Conservation (phyloP, 2,888 invertebrate species). For the Lampropteryx suffumata region DNA sequence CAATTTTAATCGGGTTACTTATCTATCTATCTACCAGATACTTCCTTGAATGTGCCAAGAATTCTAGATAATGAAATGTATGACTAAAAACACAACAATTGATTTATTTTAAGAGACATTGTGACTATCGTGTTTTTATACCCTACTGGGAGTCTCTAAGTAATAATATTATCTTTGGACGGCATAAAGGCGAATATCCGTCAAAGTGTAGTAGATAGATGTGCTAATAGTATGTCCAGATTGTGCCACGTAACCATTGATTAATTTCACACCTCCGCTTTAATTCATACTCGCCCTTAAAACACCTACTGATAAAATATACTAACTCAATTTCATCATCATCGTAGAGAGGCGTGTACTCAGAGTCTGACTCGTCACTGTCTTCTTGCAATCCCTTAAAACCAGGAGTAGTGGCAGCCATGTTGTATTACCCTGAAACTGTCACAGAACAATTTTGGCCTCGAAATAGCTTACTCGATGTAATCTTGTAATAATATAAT, state of each 20-base stretch:
- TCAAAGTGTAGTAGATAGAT: too few relatives aligned
- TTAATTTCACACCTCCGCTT: too few relatives aligned
- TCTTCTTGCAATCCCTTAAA: constrained; percentile 58
- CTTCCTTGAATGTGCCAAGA: constrained; percentile 11
- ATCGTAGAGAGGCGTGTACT: constrained; percentile 65
- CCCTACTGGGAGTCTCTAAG: too few relatives aligned
- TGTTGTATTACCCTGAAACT: constrained; percentile 36
- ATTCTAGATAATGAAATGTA: constrained; percentile 1
- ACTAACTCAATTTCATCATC: constrained; percentile 73
- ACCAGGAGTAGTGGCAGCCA: constrained; percentile 58
- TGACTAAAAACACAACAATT: background rate
- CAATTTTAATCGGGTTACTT: constrained; percentile 15
- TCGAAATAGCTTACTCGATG: too few relatives aligned
- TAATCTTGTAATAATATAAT: too few relatives aligned
- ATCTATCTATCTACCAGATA: constrained; percentile 9
- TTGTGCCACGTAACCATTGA: too few relatives aligned
- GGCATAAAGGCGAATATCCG: too few relatives aligned
- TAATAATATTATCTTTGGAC: too few relatives aligned
- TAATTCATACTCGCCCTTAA: background rate
- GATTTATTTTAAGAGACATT: too few relatives aligned
- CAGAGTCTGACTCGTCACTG: constrained; percentile 64
- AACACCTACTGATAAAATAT: background rate
- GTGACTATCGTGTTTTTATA: too few relatives aligned
- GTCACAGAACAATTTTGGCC: background rate
- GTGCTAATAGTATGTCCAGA: too few relatives aligned